phyloP scores from a whole-genome alignment of 2,888 invertebrate species.

The Cynaeus angustus region DNA sequence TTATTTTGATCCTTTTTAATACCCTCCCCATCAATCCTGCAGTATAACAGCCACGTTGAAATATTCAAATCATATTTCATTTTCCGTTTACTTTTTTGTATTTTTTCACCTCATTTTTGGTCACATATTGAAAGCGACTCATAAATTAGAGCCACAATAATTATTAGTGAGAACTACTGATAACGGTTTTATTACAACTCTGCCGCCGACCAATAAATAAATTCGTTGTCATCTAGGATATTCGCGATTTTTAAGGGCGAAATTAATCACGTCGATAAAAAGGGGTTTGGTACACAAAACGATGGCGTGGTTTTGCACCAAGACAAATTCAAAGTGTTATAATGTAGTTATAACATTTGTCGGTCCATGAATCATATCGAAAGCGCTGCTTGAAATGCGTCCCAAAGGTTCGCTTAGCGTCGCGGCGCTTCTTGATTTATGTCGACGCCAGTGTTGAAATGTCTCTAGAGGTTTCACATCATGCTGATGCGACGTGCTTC shows the following conservation, averaged over 20 bases:
- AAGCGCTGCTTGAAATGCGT: constrained; percentile 59
- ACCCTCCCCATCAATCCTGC: constrained; percentile 56
- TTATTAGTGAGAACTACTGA: constrained; percentile 13
- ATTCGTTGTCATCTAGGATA: neutral
- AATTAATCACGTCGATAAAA: constrained; percentile 1
- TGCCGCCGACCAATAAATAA: constrained; percentile 1
- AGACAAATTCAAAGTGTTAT: constrained; percentile 44
- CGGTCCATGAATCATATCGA: constrained; percentile 64
- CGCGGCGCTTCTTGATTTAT: constrained; percentile 61
- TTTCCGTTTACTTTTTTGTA: neutral
- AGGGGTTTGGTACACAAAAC: constrained; percentile 1
- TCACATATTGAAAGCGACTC: neutral
- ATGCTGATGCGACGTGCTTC: constrained; percentile 44
- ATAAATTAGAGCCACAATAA: constrained; percentile 11
- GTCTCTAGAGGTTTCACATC: constrained; percentile 46
- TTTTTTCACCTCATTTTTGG: neutral
- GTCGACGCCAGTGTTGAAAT: constrained; percentile 29
- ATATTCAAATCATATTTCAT: constrained; percentile 15
- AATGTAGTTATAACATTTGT: constrained; percentile 62
- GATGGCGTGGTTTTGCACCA: neutral
- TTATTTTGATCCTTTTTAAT: constrained; percentile 59
- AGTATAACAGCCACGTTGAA: constrained; percentile 44
- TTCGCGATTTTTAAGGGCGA: too few species aligned
- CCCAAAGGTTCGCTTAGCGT: constrained; percentile 64
- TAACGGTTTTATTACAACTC: constrained; percentile 12